Base-by-base conservation (phyloP, 2,888 invertebrate species). In the Neuroscelio doddi region DNA sequence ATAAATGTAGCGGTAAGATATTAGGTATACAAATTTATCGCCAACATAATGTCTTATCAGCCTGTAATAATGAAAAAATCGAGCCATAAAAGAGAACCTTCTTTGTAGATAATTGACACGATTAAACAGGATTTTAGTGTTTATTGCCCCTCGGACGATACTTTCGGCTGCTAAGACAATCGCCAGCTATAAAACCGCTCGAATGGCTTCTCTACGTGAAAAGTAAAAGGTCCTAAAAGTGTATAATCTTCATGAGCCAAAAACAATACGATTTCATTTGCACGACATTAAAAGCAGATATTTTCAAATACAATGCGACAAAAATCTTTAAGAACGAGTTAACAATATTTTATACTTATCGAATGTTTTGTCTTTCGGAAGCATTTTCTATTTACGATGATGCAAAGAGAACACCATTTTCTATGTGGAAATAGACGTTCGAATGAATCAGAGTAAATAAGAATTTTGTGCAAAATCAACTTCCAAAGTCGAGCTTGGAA, bases 201-300 rank as follows among this genome's bases (percentile, higher is more conserved):
- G 34, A 59, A 59, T 42, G 24, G 51, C 32, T 59, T 27, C 46
- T 42, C 50, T 53, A 47, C 29, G 52, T 61, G 52, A 36, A 47
- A 61, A n/a, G n/a, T 52, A 53, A 61, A 47, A 53, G 32, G 41
- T 24, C 10, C 12, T 34, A 47, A 47, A 47, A 53, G 46, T 52
- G 47, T 44, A 42, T 53, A 52, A 61, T 47, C 15, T 52, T 61
- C 47, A 61, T 47, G 46, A 52, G 12, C 47, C 16, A 36, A 61
- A 53, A 58, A 51, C 51, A 50, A 61, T 42, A 42, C 32, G 17
- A 29, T 34, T 8, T n/a, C 12, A 15, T 34, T 36, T 16, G 9
- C 16, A 36, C 8, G 12, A 29, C 2, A 29, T 29, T 29, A 4
- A 29, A 29, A 29, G n/a, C 16, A n/a, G 8, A 26, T 3, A 9